A percentile compares a stretch with the other conserved stretches of the same genome.
These are phyloP conservation scores for Saguinus oedipus DNA, from an alignment of 2,797 vertebrate genomes.

Conservation along the genomic window DNA sequence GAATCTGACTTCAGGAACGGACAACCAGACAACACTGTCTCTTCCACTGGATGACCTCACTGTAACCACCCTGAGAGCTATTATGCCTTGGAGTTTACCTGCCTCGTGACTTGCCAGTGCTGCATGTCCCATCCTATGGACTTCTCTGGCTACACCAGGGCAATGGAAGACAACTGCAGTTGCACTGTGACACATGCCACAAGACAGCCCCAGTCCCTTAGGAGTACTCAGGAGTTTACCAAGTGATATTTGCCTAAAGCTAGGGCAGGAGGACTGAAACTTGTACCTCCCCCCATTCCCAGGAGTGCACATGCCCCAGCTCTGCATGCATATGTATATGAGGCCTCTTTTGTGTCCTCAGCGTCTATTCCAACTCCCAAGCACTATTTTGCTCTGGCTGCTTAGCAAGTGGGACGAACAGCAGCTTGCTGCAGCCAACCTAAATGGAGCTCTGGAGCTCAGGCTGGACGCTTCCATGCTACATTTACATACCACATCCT, in stretches of 20 bases:
- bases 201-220: not conserved
- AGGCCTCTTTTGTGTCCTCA: not conserved
- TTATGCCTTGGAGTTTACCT: not conserved
- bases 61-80: not conserved
- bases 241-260: not conserved
- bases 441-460: slow-evolving; percentile 13
- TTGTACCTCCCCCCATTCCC: not conserved
- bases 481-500: not conserved
- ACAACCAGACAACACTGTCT: not conserved
- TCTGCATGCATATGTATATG: not conserved
- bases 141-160: not conserved
- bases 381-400: slow-evolving; percentile 31
- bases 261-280: not conserved
- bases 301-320: not conserved
- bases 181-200: not conserved
- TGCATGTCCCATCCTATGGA: not conserved
- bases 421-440: slow-evolving; percentile 55
- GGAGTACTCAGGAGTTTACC: not conserved
- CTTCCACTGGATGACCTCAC: not conserved
- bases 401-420: slow-evolving; percentile 16
- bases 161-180: not conserved
- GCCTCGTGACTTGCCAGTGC: not conserved
- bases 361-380: not conserved
- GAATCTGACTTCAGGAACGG: not conserved
- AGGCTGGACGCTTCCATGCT: slow-evolving; percentile 31